Conservation (phyloP, 2,888 invertebrate species). For the Trissolcus brochymenae region DNA sequence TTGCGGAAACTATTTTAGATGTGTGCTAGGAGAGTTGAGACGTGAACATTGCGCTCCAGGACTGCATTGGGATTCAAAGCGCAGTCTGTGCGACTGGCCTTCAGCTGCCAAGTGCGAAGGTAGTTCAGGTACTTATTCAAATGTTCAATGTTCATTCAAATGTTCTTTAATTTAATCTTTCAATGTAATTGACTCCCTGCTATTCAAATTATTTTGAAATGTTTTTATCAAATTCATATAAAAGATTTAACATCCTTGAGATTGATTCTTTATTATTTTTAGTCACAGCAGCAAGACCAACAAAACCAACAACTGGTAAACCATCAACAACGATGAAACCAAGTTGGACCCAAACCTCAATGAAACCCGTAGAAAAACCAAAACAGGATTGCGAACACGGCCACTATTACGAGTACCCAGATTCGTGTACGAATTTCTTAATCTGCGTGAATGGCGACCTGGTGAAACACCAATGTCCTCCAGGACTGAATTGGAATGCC, state of each 20-base stretch:
- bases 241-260: too few relatives aligned
- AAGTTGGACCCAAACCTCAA: slow-evolving; percentile 51
- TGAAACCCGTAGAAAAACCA: slow-evolving; percentile 56
- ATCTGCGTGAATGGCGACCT: slow-evolving; percentile 87
- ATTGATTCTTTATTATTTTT: neutral
- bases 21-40: slow-evolving; percentile 83
- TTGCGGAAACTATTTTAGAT: slow-evolving; percentile 87
- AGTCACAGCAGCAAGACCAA: slow-evolving; percentile 28
- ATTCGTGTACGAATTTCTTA: slow-evolving; percentile 84
- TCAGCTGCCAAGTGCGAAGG: slow-evolving; percentile 82
- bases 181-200: neutral
- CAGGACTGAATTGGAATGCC: slow-evolving; percentile 86
- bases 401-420: slow-evolving; percentile 85
- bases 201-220: neutral
- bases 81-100: slow-evolving; percentile 89
- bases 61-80: slow-evolving; percentile 85
- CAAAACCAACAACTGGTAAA: slow-evolving; percentile 37
- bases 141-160: too few relatives aligned
- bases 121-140: slow-evolving; percentile 61
- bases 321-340: slow-evolving; percentile 67
- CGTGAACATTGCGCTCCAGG: slow-evolving; percentile 88
- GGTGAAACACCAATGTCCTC: slow-evolving; percentile 84
- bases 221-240: neutral
- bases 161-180: neutral
- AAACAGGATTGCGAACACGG: slow-evolving; percentile 81